Percentiles rank a stretch among this genome's conserved stretches.
Conservation (phyloP, 2,113 vertebrate genomes). For the Alectura lathami region DNA sequence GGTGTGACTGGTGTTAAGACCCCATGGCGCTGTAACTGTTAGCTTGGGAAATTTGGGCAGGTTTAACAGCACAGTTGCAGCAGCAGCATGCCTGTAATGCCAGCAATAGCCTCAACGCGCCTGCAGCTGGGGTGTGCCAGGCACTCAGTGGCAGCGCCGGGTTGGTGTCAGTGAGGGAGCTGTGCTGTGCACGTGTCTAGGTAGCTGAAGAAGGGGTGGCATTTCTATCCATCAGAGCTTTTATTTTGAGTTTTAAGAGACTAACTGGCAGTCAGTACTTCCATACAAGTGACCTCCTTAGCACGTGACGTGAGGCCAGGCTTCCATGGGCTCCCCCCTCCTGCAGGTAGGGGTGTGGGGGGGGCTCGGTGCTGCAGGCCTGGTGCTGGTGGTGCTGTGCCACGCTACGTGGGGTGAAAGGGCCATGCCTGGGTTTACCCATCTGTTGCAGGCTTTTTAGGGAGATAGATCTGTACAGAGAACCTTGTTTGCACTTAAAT, state of each 20-base stretch:
- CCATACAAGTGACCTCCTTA: neutral
- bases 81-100: neutral
- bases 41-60: neutral
- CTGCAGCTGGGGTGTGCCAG: accelerated
- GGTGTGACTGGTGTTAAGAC: neutral
- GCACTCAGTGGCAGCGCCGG: accelerated
- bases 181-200: neutral
- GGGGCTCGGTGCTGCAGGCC: neutral
- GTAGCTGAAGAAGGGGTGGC: neutral
- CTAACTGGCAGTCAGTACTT: neutral
- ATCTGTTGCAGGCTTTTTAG: neutral
- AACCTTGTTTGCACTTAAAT: neutral
- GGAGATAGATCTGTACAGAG: neutral
- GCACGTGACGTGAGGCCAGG: neutral
- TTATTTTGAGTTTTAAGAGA: neutral
- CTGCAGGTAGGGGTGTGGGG: neutral
- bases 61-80: neutral
- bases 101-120: neutral
- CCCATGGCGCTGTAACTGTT: neutral
- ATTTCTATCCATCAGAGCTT: neutral
- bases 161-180: neutral
- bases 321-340: neutral
- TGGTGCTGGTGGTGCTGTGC: no score
- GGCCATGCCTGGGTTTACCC: neutral
- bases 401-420: neutral